Evolutionary conservation across 2,888 invertebrate species (phyloP).

Genomic region (Nomada fabriciana): DNA sequence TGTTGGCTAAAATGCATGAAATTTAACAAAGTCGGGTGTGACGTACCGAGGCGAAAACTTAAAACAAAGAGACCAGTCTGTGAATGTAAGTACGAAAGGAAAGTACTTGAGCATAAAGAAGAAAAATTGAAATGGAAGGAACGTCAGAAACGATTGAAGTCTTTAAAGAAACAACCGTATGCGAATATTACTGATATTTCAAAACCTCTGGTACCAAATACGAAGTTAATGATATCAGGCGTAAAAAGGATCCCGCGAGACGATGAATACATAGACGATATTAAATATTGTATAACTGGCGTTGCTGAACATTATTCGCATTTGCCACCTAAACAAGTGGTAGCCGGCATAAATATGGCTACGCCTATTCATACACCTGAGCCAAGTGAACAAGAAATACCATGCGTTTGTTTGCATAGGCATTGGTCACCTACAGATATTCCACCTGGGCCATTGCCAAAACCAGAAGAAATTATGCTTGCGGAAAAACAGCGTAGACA

Average conservation of each 20-base stretch:
- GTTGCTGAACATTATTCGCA: slow-evolving; percentile 68
- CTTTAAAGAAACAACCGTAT: slow-evolving; percentile 68
- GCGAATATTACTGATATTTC: slow-evolving; percentile 64
- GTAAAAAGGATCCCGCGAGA: slow-evolving; percentile 65
- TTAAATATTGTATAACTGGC: slow-evolving; percentile 72
- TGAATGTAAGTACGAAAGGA: slow-evolving; percentile 79
- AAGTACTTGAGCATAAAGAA: slow-evolving; percentile 74
- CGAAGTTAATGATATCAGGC: slow-evolving; percentile 71
- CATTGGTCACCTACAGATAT: slow-evolving; percentile 72
- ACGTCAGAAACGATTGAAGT: slow-evolving; percentile 69
- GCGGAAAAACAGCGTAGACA: slow-evolving; percentile 40
- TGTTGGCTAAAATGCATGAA: slow-evolving; percentile 73
- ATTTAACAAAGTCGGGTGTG: slow-evolving; percentile 55
- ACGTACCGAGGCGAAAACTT: slow-evolving; percentile 50
- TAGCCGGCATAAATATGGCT: slow-evolving; percentile 72
- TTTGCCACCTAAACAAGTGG: slow-evolving; percentile 59
- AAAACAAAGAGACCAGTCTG: slow-evolving; percentile 76
- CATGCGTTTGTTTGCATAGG: slow-evolving; percentile 61
- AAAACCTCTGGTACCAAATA: slow-evolving; percentile 70
- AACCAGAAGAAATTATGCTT: slow-evolving; percentile 27
- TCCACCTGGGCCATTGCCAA: slow-evolving; percentile 61
- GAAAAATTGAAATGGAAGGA: slow-evolving; percentile 68
- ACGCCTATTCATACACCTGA: slow-evolving; percentile 75
- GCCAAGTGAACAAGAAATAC: slow-evolving; percentile 64
- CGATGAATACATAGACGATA: slow-evolving; percentile 62